Evolutionary conservation across 2,797 vertebrate genomes (phyloP).

Genomic region (Semotilus atromaculatus): DNA sequence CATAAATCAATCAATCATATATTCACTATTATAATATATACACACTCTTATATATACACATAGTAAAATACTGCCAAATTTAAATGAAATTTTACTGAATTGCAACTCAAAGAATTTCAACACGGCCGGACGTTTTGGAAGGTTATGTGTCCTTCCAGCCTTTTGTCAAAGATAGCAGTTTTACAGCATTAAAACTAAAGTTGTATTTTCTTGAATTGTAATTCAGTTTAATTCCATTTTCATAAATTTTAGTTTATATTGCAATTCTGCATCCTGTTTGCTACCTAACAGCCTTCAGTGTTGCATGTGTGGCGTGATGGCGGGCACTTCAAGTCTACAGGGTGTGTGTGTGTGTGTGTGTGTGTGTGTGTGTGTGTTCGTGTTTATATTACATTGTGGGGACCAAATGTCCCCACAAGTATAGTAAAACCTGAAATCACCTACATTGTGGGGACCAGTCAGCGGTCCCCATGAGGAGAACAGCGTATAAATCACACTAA

Average conservation of each 20-base stretch:
- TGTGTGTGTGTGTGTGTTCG: slow-evolving; percentile 31
- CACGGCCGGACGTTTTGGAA: no score
- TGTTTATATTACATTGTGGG: no score
- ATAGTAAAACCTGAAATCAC: no score
- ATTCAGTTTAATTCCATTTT: not conserved
- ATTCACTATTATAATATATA: not conserved
- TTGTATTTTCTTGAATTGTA: not conserved
- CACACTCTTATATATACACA: not conserved
- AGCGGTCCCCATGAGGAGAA: no score
- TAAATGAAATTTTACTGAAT: not conserved
- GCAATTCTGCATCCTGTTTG: not conserved
- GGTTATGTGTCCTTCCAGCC: not conserved
- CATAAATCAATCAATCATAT: not conserved
- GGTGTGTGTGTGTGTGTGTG: not conserved
- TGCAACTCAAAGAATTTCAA: no score
- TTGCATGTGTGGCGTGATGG: not conserved
- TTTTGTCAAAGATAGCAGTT: not conserved
- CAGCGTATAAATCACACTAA: no score
- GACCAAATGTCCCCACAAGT: no score
- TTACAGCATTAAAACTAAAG: not conserved
- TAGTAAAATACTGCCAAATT: not conserved
- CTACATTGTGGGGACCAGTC: no score
- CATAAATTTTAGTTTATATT: not conserved
- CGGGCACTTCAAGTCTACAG: not conserved
- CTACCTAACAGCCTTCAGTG: not conserved